Conservation (phyloP, 2,797 vertebrate species). For the Pagetopsis macropterus region DNA sequence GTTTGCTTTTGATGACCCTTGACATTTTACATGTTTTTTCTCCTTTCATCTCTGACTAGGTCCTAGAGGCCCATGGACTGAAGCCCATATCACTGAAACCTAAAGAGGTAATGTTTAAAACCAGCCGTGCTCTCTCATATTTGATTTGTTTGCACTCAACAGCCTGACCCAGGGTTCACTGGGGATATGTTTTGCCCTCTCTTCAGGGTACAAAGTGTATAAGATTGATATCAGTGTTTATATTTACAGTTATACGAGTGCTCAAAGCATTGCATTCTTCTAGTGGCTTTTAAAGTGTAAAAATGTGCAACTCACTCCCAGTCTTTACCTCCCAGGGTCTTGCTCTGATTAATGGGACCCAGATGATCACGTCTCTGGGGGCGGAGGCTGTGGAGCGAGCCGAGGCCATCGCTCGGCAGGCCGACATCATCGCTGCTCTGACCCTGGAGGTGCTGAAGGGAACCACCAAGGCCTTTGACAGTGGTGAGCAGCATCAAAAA, state of each 20-base stretch:
- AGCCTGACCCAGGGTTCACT: conserved; percentile 14
- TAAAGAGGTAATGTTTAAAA: conserved; percentile 91
- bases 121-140: conserved; percentile 30
- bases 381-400: conserved; percentile 96
- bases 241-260: not conserved
- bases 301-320: not conserved
- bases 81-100: conserved; percentile 93
- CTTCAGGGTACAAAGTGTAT: not conserved
- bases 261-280: not conserved
- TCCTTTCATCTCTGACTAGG: conserved; percentile 81
- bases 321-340: conserved; percentile 85
- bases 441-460: conserved; percentile 97
- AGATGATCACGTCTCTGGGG: conserved; percentile 98
- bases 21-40: conserved; percentile 60
- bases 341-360: conserved; percentile 97
- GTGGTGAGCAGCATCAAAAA: conserved; percentile 81
- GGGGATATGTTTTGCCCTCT: not conserved
- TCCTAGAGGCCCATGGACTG: conserved; percentile 94
- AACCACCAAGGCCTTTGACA: conserved; percentile 97
- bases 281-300: not conserved
- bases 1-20: conserved; percentile 72
- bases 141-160: conserved; percentile 16
- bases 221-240: not conserved
- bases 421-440: conserved; percentile 96
- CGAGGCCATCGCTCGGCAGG: conserved; percentile 90